Conservation (phyloP, 2,797 vertebrate genomes). For the Acanthurus lineatus region DNA sequence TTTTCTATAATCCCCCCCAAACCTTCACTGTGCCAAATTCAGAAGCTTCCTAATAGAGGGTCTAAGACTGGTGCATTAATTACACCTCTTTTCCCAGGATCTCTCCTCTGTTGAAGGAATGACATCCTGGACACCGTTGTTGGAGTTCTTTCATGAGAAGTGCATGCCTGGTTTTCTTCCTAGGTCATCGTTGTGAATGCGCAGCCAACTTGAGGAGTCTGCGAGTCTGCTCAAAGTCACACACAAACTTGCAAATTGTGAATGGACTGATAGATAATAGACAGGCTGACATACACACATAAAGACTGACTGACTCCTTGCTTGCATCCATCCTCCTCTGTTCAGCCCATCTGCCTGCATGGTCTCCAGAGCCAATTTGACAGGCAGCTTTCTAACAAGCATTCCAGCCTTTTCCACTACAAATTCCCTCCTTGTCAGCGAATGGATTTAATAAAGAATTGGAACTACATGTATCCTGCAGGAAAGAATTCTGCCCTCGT, state of each 20-base stretch:
- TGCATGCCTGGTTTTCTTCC: slow-evolving; percentile 33
- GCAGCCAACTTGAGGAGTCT: slow-evolving; percentile 52
- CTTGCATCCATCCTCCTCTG: slow-evolving; percentile 61
- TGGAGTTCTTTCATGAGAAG: slow-evolving; percentile 36
- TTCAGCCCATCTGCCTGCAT: slow-evolving; percentile 70
- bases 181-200: slow-evolving; percentile 53
- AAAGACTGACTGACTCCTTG: slow-evolving; percentile 49
- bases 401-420: slow-evolving; percentile 61
- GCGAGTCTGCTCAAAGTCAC: slow-evolving; percentile 40
- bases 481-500: slow-evolving; percentile 67
- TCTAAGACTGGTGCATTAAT: slow-evolving; percentile 62
- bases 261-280: slow-evolving; percentile 58
- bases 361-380: slow-evolving; percentile 73
- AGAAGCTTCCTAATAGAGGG: slow-evolving; percentile 43
- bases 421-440: slow-evolving; percentile 63
- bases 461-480: slow-evolving; percentile 60
- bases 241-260: slow-evolving; percentile 34
- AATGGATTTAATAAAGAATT: slow-evolving; percentile 70
- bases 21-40: slow-evolving; percentile 43
- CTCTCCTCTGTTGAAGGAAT: slow-evolving; percentile 47
- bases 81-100: slow-evolving; percentile 43
- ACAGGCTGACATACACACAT: slow-evolving; percentile 44
- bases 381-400: slow-evolving; percentile 79
- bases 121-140: slow-evolving; percentile 52
- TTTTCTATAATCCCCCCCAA: slow-evolving; percentile 60